Conservation (phyloP, 1,140 invertebrate genomes). For the Drosophila pectinifera region DNA sequence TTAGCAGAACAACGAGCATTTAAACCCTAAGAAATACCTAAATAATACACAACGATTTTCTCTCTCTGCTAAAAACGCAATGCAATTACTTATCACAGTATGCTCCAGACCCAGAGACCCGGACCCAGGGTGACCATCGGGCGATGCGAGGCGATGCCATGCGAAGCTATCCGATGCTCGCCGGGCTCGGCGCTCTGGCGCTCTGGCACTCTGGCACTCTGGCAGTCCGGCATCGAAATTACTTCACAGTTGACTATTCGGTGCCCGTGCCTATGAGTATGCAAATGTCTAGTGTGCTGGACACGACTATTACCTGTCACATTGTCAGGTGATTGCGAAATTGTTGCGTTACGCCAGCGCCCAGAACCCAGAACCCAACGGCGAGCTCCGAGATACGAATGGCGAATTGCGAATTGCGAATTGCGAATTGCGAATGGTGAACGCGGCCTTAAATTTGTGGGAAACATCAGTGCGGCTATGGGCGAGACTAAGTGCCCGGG, state of each 20-base stretch:
- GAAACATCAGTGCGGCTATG: slow-evolving; percentile 77
- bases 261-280: slow-evolving; percentile 50
- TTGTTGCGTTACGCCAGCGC: slow-evolving; percentile 80
- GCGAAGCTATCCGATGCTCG: slow-evolving; percentile 25
- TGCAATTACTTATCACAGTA: slow-evolving; percentile 83
- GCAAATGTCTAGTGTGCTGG: slow-evolving; percentile 74
- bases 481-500: slow-evolving; percentile 53
- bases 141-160: slow-evolving; percentile 26
- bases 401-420: slow-evolving; percentile 3
- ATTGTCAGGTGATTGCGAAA: slow-evolving; percentile 83
- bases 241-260: slow-evolving; percentile 55
- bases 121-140: slow-evolving; percentile 33
- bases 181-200: slow-evolving; percentile 27
- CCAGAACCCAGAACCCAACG: slow-evolving; percentile 23
- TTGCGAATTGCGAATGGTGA: slow-evolving; percentile 24
- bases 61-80: slow-evolving; percentile 48
- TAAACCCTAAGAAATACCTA: too few species aligned
- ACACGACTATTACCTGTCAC: slow-evolving; percentile 84
- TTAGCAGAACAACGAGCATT: too few species aligned
- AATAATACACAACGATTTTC: too few species aligned
- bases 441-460: slow-evolving; percentile 78
- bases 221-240: too few species aligned
- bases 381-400: slow-evolving; percentile 27
- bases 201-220: too few species aligned
- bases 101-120: slow-evolving; percentile 43